phyloP scores from a whole-genome alignment of 1,140 invertebrate genomes.

The Drosophila arizonae region DNA sequence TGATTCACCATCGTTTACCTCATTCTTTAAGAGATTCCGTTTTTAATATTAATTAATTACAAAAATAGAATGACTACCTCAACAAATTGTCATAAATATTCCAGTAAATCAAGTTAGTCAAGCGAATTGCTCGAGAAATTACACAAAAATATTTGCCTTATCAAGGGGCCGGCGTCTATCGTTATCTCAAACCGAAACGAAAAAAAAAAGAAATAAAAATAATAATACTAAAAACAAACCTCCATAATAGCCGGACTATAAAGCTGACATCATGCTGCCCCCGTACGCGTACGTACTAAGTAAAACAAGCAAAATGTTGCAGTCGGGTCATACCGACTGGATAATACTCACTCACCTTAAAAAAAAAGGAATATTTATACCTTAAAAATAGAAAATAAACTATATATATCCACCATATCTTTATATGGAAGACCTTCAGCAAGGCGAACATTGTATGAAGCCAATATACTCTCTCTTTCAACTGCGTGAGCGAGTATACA shows the following conservation, averaged over 20 bases:
- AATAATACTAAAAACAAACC: constrained; percentile 3
- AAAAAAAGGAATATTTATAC: background rate
- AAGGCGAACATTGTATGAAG: too few species aligned
- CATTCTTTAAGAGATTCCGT: background rate
- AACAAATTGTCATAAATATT: constrained; percentile 39
- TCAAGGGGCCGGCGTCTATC: constrained; percentile 15
- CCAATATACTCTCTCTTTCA: too few species aligned
- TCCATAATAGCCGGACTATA: constrained; percentile 14
- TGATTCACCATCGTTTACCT: constrained; percentile 25
- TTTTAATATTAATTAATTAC: too few species aligned
- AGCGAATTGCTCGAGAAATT: constrained; percentile 24
- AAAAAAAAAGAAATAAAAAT: constrained; percentile 11
- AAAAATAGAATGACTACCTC: constrained; percentile 36
- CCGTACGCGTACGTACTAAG: constrained; percentile 18
- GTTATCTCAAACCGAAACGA: constrained; percentile 23
- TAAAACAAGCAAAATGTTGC: too few species aligned
- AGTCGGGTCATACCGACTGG: too few species aligned
- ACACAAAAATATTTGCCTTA: constrained; percentile 22
- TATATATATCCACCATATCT: too few species aligned
- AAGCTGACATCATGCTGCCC: constrained; percentile 37
- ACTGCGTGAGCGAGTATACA: background rate
- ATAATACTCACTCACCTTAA: background rate
- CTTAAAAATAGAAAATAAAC: too few species aligned
- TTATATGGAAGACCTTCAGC: too few species aligned
- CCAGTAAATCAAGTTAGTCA: constrained; percentile 36